phyloP scores from a whole-genome alignment of 2,888 invertebrate species.

The Ellobium chinense region DNA sequence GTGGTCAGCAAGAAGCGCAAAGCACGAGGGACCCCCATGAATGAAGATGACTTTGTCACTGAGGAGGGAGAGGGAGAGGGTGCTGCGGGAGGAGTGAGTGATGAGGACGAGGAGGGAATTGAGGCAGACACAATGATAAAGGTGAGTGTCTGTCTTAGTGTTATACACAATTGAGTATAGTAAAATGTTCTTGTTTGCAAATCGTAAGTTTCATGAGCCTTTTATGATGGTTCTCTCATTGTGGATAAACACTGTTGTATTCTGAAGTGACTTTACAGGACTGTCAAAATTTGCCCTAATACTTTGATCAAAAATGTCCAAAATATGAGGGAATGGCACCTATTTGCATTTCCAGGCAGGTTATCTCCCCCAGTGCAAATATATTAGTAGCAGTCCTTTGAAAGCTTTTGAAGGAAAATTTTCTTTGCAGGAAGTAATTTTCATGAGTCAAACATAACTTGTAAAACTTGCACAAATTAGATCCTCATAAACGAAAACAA shows the following conservation, averaged over 20 bases:
- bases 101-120: conserved; percentile 79
- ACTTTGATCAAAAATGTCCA: background rate
- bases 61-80: conserved; percentile 59
- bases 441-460: too few relatives aligned
- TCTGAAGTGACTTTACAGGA: too few relatives aligned
- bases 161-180: too few relatives aligned
- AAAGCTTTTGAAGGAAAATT: too few relatives aligned
- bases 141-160: conserved; percentile 79
- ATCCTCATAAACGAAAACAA: too few relatives aligned
- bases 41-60: conserved; percentile 67
- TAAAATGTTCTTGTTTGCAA: background rate
- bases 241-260: background rate
- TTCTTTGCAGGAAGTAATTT: too few relatives aligned
- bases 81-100: conserved; percentile 47
- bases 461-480: too few relatives aligned
- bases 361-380: too few relatives aligned
- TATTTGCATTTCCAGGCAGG: too few relatives aligned
- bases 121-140: conserved; percentile 90
- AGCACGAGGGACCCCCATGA: conserved; percentile 77
- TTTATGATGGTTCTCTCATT: background rate
- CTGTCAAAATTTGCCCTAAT: too few relatives aligned
- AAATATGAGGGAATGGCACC: too few relatives aligned
- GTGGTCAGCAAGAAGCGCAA: conserved; percentile 81
- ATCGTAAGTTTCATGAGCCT: background rate
- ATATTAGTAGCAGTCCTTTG: too few relatives aligned